These are phyloP conservation scores for Neosilurus hyrtlii DNA, from an alignment of 2,797 vertebrate genomes.

Conservation along the genomic window DNA sequence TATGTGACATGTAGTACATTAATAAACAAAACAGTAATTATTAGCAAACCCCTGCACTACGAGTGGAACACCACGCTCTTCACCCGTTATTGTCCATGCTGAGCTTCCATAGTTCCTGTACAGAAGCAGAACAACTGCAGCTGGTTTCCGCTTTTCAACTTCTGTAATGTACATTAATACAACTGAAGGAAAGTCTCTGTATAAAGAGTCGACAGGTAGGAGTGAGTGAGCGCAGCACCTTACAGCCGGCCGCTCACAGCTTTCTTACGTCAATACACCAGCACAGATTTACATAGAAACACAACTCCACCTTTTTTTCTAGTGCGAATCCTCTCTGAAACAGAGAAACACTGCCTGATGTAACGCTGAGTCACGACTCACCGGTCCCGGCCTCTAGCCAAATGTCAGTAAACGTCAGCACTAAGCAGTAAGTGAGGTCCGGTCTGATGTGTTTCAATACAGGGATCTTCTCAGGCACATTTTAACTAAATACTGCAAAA, in stretches of 20 bases:
- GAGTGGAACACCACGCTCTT: background rate
- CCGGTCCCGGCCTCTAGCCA: background rate
- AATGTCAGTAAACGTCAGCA: background rate
- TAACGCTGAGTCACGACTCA: background rate
- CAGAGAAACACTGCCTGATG: background rate
- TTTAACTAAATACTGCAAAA: no score
- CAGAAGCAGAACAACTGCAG: background rate
- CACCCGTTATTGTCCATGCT: background rate
- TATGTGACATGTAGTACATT: background rate
- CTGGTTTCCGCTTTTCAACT: background rate
- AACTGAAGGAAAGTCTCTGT: background rate
- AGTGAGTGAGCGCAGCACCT: background rate
- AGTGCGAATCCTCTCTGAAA: background rate
- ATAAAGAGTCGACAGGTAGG: background rate
- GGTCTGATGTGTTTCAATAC: background rate
- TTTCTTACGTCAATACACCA: background rate
- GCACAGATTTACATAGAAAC: constrained; percentile 8
- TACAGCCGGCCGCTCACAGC: background rate
- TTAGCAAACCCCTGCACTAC: background rate
- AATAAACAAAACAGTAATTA: background rate
- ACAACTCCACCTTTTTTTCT: background rate
- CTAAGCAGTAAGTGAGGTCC: background rate
- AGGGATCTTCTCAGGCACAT: background rate
- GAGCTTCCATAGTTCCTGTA: background rate
- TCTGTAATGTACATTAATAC: background rate